phyloP scores from a whole-genome alignment of 2,113 vertebrate genomes.

The Ctenodactylus gundi region DNA sequence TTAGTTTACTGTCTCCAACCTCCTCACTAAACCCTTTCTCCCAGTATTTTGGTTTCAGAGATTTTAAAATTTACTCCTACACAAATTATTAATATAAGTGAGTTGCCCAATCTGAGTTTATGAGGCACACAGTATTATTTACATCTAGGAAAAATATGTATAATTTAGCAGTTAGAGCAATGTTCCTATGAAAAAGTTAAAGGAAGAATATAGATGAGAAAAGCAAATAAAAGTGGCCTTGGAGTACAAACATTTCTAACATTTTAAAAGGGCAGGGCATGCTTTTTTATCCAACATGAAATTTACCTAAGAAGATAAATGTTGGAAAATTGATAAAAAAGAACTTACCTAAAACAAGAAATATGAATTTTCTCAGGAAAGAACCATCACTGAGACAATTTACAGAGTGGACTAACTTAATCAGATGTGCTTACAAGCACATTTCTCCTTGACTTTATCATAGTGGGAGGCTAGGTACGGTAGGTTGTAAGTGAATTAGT shows the following conservation, averaged over 20 bases:
- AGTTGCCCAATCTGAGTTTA: neutral
- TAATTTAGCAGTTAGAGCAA: neutral
- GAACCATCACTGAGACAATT: neutral
- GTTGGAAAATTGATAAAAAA: neutral
- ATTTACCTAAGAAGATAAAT: neutral
- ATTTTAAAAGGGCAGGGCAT: neutral
- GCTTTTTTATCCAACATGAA: neutral
- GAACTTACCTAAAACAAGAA: neutral
- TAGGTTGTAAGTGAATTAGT: neutral
- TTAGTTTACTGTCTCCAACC: neutral
- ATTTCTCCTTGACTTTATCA: neutral
- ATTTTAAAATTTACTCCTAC: neutral
- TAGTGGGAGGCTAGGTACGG: neutral
- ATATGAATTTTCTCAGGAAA: neutral
- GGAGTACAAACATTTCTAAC: neutral
- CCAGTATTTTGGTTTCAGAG: neutral
- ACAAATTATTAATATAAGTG: neutral
- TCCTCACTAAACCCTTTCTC: neutral
- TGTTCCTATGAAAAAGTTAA: neutral
- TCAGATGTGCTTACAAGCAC: neutral
- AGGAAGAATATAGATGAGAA: neutral
- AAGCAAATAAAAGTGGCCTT: neutral
- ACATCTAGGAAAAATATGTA: neutral
- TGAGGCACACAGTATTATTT: neutral
- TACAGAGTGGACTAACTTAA: neutral